Conservation (phyloP, 1,140 invertebrate species). For the Cydia fagiglandana region DNA sequence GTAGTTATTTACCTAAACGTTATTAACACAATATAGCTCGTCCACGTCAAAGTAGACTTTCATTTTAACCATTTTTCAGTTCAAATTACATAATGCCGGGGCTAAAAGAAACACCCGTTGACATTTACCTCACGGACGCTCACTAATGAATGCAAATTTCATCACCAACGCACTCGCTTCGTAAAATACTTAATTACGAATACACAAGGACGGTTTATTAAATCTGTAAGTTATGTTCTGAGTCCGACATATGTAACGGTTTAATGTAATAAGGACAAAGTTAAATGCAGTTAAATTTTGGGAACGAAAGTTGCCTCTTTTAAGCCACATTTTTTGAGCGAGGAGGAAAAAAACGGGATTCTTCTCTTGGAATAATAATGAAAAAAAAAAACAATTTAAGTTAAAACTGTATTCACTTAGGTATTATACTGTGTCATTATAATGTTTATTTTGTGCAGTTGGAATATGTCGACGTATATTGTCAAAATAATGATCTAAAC, state of each 20-base stretch:
- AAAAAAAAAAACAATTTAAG: too few species aligned
- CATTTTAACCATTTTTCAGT: background rate
- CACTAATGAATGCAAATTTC: conserved; percentile 29
- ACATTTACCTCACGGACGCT: conserved; percentile 18
- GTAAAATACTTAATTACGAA: conserved; percentile 25
- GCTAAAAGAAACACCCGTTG: conserved; percentile 23
- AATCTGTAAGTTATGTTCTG: conserved; percentile 24
- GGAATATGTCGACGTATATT: too few species aligned
- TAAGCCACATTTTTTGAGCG: background rate
- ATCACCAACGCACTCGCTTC: conserved; percentile 20
- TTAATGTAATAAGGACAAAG: background rate
- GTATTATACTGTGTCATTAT: too few species aligned
- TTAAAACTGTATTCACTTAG: too few species aligned
- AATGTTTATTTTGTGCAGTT: too few species aligned
- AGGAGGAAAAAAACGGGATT: too few species aligned
- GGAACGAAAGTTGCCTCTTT: background rate
- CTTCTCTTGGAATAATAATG: too few species aligned
- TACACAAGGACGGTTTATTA: conserved; percentile 18
- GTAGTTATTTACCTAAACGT: too few species aligned
- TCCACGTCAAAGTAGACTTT: background rate
- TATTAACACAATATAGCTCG: too few species aligned
- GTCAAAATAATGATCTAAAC: too few species aligned
- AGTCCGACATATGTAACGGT: background rate
- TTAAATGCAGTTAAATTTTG: background rate
- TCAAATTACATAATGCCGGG: conserved; percentile 8